Evolutionary conservation across 1,140 invertebrate genomes (phyloP).

Genomic region (Theocolax elegans): DNA sequence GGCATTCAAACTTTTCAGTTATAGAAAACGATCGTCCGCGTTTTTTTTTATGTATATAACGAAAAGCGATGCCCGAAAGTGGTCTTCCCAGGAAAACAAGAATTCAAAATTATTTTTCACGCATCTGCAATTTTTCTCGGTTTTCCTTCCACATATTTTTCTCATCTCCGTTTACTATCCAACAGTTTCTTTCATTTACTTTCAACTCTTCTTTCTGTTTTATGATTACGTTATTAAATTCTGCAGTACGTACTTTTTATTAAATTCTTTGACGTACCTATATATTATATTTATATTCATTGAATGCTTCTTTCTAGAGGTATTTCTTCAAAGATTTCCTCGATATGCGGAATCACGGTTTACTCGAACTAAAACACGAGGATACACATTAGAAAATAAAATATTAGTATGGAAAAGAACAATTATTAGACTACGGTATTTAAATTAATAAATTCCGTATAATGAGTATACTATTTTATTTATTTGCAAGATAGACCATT

Average conservation of each 20-base stretch:
- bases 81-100: constrained; percentile 23
- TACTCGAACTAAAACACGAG: too few relatives aligned
- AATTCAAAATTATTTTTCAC: constrained; percentile 37
- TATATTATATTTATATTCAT: too few relatives aligned
- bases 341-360: too few relatives aligned
- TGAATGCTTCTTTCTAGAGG: too few relatives aligned
- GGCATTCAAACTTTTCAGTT: constrained; percentile 28
- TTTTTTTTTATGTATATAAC: background rate
- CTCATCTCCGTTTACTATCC: background rate
- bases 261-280: too few relatives aligned
- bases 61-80: constrained; percentile 17
- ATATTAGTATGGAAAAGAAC: too few relatives aligned
- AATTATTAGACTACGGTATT: too few relatives aligned
- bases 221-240: constrained; percentile 15
- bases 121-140: constrained; percentile 28
- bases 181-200: background rate
- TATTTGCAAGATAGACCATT: too few relatives aligned
- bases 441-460: too few relatives aligned
- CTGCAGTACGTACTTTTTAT: background rate
- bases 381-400: too few relatives aligned
- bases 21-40: constrained; percentile 30
- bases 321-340: too few relatives aligned
- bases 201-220: background rate
- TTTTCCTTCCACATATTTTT: constrained; percentile 20
- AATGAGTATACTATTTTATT: too few relatives aligned